Conservation (phyloP, 2,888 invertebrate species). For the Heliconius ethilla region DNA sequence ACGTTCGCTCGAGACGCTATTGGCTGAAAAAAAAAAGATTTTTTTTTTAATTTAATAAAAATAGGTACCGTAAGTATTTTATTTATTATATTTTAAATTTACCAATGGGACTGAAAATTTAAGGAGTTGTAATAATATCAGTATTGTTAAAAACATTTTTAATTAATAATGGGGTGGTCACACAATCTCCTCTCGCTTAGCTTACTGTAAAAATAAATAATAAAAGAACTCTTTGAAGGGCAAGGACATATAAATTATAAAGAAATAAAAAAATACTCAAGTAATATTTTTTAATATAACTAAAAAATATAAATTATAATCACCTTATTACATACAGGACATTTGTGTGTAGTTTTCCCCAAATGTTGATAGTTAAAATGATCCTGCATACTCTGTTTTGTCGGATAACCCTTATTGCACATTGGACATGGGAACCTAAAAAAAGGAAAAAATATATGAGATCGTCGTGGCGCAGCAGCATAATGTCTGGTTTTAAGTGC, state of each 20-base stretch:
- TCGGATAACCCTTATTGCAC: conserved; percentile 76
- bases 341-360: conserved; percentile 73
- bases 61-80: no score
- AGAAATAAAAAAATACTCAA: no score
- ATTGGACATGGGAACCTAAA: conserved; percentile 73
- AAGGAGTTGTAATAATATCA: no score
- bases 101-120: no score
- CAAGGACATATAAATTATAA: no score
- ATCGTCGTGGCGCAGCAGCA: background rate
- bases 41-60: no score
- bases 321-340: conserved; percentile 73
- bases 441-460: background rate
- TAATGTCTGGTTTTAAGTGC: background rate
- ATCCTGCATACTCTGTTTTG: conserved; percentile 75
- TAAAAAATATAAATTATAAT: background rate
- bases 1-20: conserved; percentile 73
- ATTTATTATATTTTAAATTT: no score
- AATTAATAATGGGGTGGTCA: background rate
- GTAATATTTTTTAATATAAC: no score
- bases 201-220: background rate
- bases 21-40: conserved; percentile 54
- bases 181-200: no score
- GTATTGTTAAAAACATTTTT: no score
- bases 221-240: no score
- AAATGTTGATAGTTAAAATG: conserved; percentile 77